Evolutionary conservation across 2,797 vertebrate genomes (phyloP).

Genomic region (Acrossocheilus fasciatus): DNA sequence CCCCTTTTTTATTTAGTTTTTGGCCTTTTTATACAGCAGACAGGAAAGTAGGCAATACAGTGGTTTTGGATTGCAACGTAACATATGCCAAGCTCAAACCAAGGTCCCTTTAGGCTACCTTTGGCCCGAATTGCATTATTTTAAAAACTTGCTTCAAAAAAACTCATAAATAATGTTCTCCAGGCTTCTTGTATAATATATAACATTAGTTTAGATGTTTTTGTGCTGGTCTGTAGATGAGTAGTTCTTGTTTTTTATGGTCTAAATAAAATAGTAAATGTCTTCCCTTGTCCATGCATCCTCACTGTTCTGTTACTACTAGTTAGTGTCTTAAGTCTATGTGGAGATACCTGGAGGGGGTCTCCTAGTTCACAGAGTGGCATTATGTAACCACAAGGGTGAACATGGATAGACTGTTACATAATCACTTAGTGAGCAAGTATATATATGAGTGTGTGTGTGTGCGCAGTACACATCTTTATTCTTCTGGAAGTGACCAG

Average conservation of each 20-base stretch:
- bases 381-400: constrained; percentile 60
- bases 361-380: constrained; percentile 56
- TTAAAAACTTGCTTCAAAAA: neutral
- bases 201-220: neutral
- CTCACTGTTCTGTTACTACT: constrained; percentile 42
- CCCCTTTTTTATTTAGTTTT: neutral
- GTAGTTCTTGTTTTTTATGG: constrained; percentile 7
- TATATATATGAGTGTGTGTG: constrained; percentile 41
- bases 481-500: constrained; percentile 64
- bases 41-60: neutral
- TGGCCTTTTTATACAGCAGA: neutral
- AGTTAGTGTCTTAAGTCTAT: constrained; percentile 51
- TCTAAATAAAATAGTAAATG: constrained; percentile 15
- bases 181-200: neutral
- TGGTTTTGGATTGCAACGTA: neutral
- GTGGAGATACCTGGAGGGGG: constrained; percentile 56
- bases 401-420: constrained; percentile 59
- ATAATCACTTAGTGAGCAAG: constrained; percentile 54
- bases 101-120: neutral
- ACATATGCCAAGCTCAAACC: neutral
- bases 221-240: neutral
- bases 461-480: constrained; percentile 48
- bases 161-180: neutral
- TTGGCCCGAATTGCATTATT: neutral
- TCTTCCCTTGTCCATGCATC: constrained; percentile 4